Conservation (phyloP, 2,888 invertebrate genomes). For the Zootermopsis nevadensis region DNA sequence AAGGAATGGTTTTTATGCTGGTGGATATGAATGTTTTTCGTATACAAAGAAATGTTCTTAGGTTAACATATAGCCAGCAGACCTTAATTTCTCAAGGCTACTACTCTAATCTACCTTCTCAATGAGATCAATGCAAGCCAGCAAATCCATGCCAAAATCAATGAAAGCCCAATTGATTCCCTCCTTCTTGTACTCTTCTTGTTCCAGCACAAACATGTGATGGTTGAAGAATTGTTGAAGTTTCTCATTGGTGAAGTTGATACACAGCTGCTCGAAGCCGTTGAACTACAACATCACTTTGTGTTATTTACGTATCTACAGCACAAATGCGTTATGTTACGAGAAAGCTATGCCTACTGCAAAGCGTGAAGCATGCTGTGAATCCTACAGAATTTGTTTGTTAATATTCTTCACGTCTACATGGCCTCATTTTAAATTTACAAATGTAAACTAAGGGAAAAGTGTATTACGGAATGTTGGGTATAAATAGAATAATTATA, state of each 20-base stretch:
- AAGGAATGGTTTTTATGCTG: no score
- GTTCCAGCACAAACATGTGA: constrained; percentile 93
- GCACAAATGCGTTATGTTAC: neutral
- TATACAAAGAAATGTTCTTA: no score
- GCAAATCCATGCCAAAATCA: constrained; percentile 93
- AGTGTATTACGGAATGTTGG: no score
- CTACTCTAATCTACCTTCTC: constrained; percentile 71
- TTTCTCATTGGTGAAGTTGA: constrained; percentile 95
- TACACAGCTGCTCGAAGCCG: constrained; percentile 93
- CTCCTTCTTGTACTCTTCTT: constrained; percentile 91
- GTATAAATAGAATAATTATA: no score
- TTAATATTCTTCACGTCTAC: no score
- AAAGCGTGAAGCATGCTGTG: no score
- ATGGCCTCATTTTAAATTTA: no score
- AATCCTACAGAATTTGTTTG: no score
- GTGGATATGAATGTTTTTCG: no score
- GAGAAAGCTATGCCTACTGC: no score
- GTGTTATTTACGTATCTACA: neutral
- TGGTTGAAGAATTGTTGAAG: constrained; percentile 93
- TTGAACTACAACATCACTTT: constrained; percentile 72
- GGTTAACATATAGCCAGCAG: no score
- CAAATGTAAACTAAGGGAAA: no score
- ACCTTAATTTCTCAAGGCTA: neutral
- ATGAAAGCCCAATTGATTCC: constrained; percentile 94
- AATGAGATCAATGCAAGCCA: constrained; percentile 82